phyloP scores from a whole-genome alignment of 2,888 invertebrate genomes.

The Hirudinaria manillensis region DNA sequence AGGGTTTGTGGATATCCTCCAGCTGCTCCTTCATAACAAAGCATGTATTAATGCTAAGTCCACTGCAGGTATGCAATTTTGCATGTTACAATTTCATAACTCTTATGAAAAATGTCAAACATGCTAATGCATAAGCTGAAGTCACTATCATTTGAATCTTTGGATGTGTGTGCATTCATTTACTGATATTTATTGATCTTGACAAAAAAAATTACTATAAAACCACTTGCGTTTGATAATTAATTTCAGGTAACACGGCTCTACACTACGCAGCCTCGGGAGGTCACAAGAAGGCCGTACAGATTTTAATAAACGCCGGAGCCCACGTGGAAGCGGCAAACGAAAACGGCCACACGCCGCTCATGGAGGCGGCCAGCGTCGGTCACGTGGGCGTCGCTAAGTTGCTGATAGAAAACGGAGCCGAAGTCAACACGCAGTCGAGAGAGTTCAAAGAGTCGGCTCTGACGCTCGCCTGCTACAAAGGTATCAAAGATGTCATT shows the following conservation, averaged over 20 bases:
- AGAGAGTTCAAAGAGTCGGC: conserved; percentile 99
- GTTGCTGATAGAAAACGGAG: conserved; percentile 83
- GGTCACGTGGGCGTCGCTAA: conserved; percentile 54
- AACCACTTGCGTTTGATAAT: too few relatives aligned
- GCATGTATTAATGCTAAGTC: conserved; percentile 98
- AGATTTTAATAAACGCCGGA: conserved; percentile 77
- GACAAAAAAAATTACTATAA: too few relatives aligned
- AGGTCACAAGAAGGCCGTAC: conserved; percentile 72
- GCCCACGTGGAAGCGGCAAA: conserved; percentile 97
- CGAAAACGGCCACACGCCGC: conserved; percentile 95
- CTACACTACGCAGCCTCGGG: conserved; percentile 79
- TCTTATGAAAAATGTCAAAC: background rate
- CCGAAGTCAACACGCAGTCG: conserved; percentile 95
- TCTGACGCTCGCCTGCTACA: conserved; percentile 86
- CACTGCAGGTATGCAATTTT: conserved; percentile 63
- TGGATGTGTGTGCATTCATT: too few relatives aligned
- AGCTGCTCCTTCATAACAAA: conserved; percentile 84
- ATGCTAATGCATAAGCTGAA: background rate
- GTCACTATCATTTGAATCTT: background rate
- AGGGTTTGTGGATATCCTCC: conserved; percentile 66
- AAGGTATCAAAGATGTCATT: conserved; percentile 52
- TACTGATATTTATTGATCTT: too few relatives aligned
- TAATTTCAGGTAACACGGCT: conserved; percentile 61
- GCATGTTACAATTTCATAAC: background rate
- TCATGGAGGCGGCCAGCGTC: conserved; percentile 57